These are phyloP conservation scores for Malaclemys terrapin DNA, from an alignment of 2,113 vertebrate genomes.

Conservation along the genomic window DNA sequence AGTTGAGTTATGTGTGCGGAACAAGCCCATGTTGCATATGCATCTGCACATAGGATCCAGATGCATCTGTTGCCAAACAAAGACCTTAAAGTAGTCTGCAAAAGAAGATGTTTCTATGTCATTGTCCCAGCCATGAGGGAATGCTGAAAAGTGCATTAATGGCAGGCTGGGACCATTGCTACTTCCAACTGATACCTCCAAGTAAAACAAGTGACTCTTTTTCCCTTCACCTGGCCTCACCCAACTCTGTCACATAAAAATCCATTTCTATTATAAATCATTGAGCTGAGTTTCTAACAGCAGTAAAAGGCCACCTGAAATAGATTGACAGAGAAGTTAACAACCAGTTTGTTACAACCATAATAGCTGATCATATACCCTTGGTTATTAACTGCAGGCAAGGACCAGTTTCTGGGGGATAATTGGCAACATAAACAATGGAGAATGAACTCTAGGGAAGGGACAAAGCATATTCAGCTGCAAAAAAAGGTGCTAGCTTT, in stretches of 20 bases:
- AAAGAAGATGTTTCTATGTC: not conserved
- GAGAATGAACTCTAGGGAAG: slow-evolving; percentile 34
- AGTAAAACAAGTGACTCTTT: slow-evolving; percentile 21
- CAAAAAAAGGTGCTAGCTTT: slow-evolving; percentile 54
- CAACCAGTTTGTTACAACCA: slow-evolving; percentile 44
- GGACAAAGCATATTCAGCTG: slow-evolving; percentile 61
- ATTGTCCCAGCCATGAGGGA: not conserved
- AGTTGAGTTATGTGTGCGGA: not conserved
- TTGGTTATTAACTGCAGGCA: slow-evolving; percentile 71
- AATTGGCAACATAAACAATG: slow-evolving; percentile 63
- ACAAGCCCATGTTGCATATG: not conserved
- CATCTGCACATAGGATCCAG: not conserved
- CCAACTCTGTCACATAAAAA: slow-evolving; percentile 18
- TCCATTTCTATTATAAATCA: slow-evolving; percentile 48
- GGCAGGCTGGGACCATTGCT: not conserved
- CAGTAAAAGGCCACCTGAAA: slow-evolving; percentile 28
- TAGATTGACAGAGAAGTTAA: slow-evolving; percentile 55
- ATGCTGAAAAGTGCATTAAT: not conserved
- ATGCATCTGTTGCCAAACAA: not conserved
- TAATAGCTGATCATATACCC: slow-evolving; percentile 65
- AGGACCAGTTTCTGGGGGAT: slow-evolving; percentile 60
- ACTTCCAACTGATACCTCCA: not conserved
- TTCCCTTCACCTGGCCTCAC: not conserved
- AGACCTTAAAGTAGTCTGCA: not conserved
- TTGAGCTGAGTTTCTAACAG: slow-evolving; percentile 53